Conservation (phyloP, 2,888 invertebrate genomes). For the Drosophila antonietae region DNA sequence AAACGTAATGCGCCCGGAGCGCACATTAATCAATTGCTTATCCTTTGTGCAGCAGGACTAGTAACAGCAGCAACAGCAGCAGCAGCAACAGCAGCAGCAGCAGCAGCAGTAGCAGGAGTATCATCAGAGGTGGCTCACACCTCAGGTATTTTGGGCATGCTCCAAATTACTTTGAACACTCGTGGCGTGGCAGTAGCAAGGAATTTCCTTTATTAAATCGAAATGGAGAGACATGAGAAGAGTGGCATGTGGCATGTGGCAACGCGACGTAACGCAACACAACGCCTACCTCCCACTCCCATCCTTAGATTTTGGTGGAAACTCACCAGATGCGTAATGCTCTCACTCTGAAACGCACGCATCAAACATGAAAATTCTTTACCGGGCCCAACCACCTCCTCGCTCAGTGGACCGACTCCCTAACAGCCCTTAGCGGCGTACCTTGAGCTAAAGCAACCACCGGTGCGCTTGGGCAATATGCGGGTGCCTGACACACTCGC, state of each 20-base stretch:
- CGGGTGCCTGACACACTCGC: conserved; percentile 47
- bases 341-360: conserved; percentile 48
- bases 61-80: background rate
- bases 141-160: conserved; percentile 78
- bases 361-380: conserved; percentile 70
- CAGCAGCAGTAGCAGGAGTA: background rate
- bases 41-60: conserved; percentile 53
- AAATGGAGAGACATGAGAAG: conserved; percentile 49
- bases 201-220: conserved; percentile 81
- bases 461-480: conserved; percentile 54
- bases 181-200: conserved; percentile 48
- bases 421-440: conserved; percentile 30
- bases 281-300: background rate
- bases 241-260: conserved; percentile 55
- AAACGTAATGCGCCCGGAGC: conserved; percentile 77
- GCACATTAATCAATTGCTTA: conserved; percentile 79
- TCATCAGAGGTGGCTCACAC: conserved; percentile 13
- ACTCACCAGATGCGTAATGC: conserved; percentile 75
- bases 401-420: background rate
- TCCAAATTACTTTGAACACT: conserved; percentile 80
- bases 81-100: background rate
- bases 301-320: conserved; percentile 41
- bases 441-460: conserved; percentile 65
- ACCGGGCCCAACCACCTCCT: conserved; percentile 5
- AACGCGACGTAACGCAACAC: conserved; percentile 35